These are phyloP conservation scores for Pelobates fuscus DNA, from an alignment of 2,113 vertebrate species.

Conservation along the genomic window DNA sequence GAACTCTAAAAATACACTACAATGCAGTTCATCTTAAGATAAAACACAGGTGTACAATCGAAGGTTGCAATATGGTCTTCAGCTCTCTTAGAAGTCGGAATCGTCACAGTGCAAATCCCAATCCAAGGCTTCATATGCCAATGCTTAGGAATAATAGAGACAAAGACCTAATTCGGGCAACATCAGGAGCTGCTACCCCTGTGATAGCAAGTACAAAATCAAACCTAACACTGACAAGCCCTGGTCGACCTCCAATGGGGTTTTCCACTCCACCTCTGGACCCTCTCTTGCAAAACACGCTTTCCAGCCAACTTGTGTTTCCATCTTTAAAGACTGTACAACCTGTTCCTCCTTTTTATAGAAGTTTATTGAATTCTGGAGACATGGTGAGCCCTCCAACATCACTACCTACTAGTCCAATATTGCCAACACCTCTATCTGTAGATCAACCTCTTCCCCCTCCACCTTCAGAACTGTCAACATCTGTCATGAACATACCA, in stretches of 20 bases:
- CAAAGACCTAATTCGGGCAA: conserved; percentile 95
- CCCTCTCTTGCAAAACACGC: conserved; percentile 87
- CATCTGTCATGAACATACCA: conserved; percentile 72
- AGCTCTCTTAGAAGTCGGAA: conserved; percentile 97
- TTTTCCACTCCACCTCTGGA: conserved; percentile 94
- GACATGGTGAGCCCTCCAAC: conserved; percentile 93
- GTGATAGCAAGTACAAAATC: conserved; percentile 96
- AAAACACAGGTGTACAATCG: conserved; percentile 97
- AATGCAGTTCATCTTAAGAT: conserved; percentile 98
- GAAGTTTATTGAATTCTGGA: conserved; percentile 89
- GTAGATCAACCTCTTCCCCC: conserved; percentile 73
- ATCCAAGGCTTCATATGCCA: conserved; percentile 97
- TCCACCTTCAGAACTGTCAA: conserved; percentile 76
- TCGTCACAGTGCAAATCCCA: conserved; percentile 97
- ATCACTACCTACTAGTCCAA: conserved; percentile 92
- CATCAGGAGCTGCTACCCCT: conserved; percentile 84
- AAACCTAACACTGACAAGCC: conserved; percentile 89
- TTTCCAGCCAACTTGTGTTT: conserved; percentile 91
- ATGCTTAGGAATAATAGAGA: conserved; percentile 98
- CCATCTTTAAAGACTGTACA: conserved; percentile 95
- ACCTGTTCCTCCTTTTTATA: conserved; percentile 97
- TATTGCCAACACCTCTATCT: conserved; percentile 83
- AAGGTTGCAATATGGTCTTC: conserved; percentile 99
- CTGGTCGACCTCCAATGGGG: conserved; percentile 90
- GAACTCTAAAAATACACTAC: conserved; percentile 98